These are phyloP conservation scores for Xestia c-nigrum DNA, from an alignment of 2,888 invertebrate genomes.

Conservation along the genomic window DNA sequence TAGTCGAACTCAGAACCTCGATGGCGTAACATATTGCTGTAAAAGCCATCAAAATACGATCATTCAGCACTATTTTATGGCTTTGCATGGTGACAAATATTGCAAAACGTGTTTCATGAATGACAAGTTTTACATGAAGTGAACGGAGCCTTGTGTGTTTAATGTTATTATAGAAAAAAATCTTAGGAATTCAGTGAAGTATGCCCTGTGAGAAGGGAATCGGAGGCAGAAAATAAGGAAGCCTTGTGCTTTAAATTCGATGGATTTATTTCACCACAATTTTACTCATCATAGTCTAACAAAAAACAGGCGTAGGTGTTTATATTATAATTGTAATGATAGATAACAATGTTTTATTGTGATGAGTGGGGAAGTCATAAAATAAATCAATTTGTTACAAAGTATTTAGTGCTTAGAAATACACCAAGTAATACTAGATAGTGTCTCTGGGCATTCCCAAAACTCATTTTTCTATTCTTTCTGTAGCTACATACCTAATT, in stretches of 20 bases:
- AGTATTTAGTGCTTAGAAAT: background rate
- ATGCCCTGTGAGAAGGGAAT: background rate
- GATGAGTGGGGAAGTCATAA: background rate
- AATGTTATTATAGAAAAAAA: background rate
- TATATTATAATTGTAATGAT: constrained; percentile 11
- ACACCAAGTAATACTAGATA: background rate
- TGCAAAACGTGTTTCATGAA: constrained; percentile 10
- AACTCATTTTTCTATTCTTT: background rate
- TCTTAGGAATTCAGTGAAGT: background rate
- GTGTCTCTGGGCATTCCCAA: background rate
- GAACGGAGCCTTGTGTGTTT: background rate
- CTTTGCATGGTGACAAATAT: constrained; percentile 1
- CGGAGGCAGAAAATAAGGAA: background rate
- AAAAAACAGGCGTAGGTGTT: constrained; percentile 3
- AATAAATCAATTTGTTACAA: background rate
- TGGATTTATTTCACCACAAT: constrained; percentile 3
- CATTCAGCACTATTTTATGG: background rate
- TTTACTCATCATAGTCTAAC: background rate
- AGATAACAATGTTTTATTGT: background rate
- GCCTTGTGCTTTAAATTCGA: background rate
- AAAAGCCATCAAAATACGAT: constrained; percentile 3
- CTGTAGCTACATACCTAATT: background rate
- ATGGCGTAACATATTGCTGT: background rate
- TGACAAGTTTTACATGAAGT: constrained; percentile 2
- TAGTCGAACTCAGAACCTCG: constrained; percentile 5